Percentiles rank a stretch among this genome's conserved stretches.
phyloP scores from a whole-genome alignment of 1,140 invertebrate species.

The Megalonaias nervosa region DNA sequence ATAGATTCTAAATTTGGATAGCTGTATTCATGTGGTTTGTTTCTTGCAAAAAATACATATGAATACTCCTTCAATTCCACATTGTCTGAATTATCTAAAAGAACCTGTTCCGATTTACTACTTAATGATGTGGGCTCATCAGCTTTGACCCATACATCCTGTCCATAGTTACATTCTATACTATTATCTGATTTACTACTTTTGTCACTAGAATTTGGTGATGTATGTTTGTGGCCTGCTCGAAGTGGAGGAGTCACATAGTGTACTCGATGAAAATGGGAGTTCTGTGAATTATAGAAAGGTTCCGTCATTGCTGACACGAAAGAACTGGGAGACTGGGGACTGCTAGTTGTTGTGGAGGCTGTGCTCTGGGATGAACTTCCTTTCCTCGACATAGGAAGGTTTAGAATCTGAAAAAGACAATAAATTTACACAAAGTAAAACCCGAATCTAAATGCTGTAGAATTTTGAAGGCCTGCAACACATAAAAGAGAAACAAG shows the following conservation, averaged over 20 bases:
- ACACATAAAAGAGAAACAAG: too few relatives aligned
- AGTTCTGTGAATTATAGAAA: slow-evolving; percentile 56
- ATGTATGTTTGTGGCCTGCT: slow-evolving; percentile 32
- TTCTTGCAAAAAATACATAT: slow-evolving; percentile 86
- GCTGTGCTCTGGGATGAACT: slow-evolving; percentile 77
- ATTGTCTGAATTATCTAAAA: slow-evolving; percentile 50
- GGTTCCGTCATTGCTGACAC: slow-evolving; percentile 59
- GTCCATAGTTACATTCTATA: slow-evolving; percentile 52
- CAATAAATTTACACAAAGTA: slow-evolving; percentile 10
- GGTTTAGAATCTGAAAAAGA: slow-evolving; percentile 80
- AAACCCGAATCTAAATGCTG: too few relatives aligned
- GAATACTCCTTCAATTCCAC: slow-evolving; percentile 74
- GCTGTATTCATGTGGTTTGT: slow-evolving; percentile 66
- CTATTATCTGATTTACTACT: slow-evolving; percentile 61
- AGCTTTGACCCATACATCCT: slow-evolving; percentile 67
- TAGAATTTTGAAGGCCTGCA: too few relatives aligned
- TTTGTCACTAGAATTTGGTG: slow-evolving; percentile 57
- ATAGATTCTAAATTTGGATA: slow-evolving; percentile 65
- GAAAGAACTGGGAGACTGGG: slow-evolving; percentile 66
- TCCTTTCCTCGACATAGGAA: slow-evolving; percentile 83
- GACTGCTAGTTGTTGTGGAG: slow-evolving; percentile 72
- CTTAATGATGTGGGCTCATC: slow-evolving; percentile 58
- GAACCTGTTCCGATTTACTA: slow-evolving; percentile 58
- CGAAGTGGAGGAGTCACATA: slow-evolving; percentile 67
- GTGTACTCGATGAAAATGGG: slow-evolving; percentile 71